Evolutionary conservation across 2,797 vertebrate species (phyloP).

Genomic region (Toxotes lorentzi): DNA sequence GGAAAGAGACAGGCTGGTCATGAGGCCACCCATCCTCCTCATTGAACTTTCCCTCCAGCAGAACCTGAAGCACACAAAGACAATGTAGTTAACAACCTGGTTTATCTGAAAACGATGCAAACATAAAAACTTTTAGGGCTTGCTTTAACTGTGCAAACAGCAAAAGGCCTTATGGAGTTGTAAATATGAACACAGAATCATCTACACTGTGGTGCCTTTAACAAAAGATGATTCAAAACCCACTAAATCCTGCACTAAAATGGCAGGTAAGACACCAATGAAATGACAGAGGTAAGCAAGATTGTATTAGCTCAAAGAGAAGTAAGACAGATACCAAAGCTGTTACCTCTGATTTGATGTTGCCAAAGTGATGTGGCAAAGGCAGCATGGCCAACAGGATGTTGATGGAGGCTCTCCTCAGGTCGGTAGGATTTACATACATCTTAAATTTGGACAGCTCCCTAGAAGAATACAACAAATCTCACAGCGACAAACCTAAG

Average conservation of each 20-base stretch:
- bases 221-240: background rate
- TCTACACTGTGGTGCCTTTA: background rate
- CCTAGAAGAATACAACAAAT: constrained; percentile 79
- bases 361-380: constrained; percentile 97
- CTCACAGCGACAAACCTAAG: background rate
- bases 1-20: constrained; percentile 95
- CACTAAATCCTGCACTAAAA: background rate
- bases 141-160: background rate
- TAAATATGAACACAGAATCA: background rate
- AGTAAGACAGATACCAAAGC: background rate
- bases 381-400: constrained; percentile 95
- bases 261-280: no score
- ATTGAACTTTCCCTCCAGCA: constrained; percentile 96
- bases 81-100: constrained; percentile 6
- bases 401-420: constrained; percentile 96
- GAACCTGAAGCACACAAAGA: constrained; percentile 83
- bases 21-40: constrained; percentile 92
- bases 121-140: background rate
- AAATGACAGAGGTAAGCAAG: background rate
- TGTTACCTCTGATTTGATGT: constrained; percentile 94
- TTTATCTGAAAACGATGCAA: background rate
- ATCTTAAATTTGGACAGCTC: constrained; percentile 98
- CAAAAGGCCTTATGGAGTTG: background rate
- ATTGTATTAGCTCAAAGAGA: background rate
- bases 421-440: constrained; percentile 95